phyloP scores from a whole-genome alignment of 2,797 vertebrate species.

The Thunnus albacares region DNA sequence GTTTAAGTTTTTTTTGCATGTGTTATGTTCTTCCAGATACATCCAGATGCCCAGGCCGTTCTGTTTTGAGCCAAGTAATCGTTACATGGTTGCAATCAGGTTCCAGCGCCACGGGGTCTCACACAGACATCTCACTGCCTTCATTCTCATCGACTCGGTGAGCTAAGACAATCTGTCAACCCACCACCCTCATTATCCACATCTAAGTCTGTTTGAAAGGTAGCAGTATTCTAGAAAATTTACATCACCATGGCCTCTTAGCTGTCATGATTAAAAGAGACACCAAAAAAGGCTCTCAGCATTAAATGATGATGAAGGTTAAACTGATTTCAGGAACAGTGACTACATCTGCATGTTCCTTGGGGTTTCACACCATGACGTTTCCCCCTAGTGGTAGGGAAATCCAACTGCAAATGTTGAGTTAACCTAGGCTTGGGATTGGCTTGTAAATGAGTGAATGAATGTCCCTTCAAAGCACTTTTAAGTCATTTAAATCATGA shows the following conservation, averaged over 20 bases:
- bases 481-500: neutral
- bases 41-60: slow-evolving; percentile 90
- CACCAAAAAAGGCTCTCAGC: neutral
- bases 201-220: neutral
- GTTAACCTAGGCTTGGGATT: neutral
- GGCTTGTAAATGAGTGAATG: neutral
- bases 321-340: neutral
- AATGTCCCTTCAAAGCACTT: neutral
- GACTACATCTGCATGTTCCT: neutral
- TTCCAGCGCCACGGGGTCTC: slow-evolving; percentile 88
- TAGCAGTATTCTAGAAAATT: neutral
- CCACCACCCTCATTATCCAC: neutral
- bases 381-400: slow-evolving; percentile 45
- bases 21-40: slow-evolving; percentile 74
- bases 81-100: slow-evolving; percentile 85
- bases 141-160: slow-evolving; percentile 92
- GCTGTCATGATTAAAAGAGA: neutral
- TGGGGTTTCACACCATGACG: neutral
- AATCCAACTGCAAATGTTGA: neutral
- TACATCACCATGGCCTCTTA: neutral
- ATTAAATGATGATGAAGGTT: neutral
- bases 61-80: slow-evolving; percentile 91
- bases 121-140: slow-evolving; percentile 84
- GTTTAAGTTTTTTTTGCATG: neutral
- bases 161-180: slow-evolving; percentile 42